These are phyloP conservation scores for Bos indicus DNA, from an alignment of 2,113 vertebrate genomes.

Conservation along the genomic window DNA sequence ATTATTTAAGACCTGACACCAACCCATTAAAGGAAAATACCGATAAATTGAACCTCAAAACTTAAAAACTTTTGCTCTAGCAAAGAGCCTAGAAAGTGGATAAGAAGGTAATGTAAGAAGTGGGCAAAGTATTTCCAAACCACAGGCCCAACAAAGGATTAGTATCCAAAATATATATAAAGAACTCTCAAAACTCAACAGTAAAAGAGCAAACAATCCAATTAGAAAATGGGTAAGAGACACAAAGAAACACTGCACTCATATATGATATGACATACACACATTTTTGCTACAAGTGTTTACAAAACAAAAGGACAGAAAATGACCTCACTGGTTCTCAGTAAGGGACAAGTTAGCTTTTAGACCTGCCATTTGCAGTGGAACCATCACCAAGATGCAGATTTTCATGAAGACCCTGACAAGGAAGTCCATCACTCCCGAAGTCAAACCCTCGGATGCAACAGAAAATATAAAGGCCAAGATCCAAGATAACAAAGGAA, in stretches of 20 bases:
- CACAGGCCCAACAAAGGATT: not conserved
- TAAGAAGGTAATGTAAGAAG: not conserved
- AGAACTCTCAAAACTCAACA: not conserved
- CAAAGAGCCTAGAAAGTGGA: not conserved
- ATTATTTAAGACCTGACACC: not conserved
- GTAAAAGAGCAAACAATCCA: not conserved
- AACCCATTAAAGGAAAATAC: not conserved
- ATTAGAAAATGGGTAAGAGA: not conserved
- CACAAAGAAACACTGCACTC: not conserved
- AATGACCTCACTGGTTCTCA: not conserved
- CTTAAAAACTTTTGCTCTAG: not conserved
- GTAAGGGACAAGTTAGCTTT: not conserved
- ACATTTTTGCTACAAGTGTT: not conserved
- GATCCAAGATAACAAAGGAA: not conserved
- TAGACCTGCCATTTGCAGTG: not conserved
- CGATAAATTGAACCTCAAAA: not conserved
- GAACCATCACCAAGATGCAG: not conserved
- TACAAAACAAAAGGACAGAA: not conserved
- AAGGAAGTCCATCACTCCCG: not conserved
- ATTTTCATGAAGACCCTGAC: not conserved
- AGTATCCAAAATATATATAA: not conserved
- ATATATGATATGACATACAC: not conserved
- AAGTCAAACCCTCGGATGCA: not conserved
- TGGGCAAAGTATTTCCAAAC: not conserved
- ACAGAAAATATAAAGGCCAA: not conserved